Base-by-base conservation (phyloP, 2,797 vertebrate genomes). In the Botia kubotai region DNA sequence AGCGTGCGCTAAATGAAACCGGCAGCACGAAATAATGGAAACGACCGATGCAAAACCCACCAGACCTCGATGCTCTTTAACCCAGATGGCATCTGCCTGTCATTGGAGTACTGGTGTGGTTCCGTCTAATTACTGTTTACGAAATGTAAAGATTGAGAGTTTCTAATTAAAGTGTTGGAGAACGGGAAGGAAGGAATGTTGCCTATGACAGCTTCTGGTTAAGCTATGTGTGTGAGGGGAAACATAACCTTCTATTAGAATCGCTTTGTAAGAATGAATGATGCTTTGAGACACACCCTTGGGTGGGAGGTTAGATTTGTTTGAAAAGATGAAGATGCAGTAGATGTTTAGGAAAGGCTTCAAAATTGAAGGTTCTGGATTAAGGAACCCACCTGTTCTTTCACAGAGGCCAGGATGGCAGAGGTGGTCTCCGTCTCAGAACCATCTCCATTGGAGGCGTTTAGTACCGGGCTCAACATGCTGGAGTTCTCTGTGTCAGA, bases 361-460 rank as follows among this genome's bases (percentile, higher is more conserved):
- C 43, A 46, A 46, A 1, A 60, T 1, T 62, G 14, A 73, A 33
- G 8, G 17, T 29, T 62, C 12, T 36, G 16, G 2, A 17, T 65
- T 36, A n/a, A 65, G 19, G 68, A 13, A 43, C 87, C 93, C 36
- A 98, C 98, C 97, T 99, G 97, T 91, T 99, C 98, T 88, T 99
- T 99, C 89, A 99, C 98, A 0, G 98, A 99, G 75, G 98, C 98
- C 1, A 99, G 94, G 89, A 99, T 99, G 87, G 97, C 97, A 7
- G 97, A 99, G 77, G 97, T 99, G 89, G 97, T 99, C 93, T 99
- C 98, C 0, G 97, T 97, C 92, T 98, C 97, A 0, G 98, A 97
- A 87, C 97, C 97, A 85, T 99, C 97, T 0, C 97, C 97, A 0
- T 98, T 99, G 92, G 97, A 97, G 84, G 97, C 90, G 87, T 96